Base-by-base conservation (phyloP, 2,888 invertebrate genomes). In the Willowsia nigromaculata region DNA sequence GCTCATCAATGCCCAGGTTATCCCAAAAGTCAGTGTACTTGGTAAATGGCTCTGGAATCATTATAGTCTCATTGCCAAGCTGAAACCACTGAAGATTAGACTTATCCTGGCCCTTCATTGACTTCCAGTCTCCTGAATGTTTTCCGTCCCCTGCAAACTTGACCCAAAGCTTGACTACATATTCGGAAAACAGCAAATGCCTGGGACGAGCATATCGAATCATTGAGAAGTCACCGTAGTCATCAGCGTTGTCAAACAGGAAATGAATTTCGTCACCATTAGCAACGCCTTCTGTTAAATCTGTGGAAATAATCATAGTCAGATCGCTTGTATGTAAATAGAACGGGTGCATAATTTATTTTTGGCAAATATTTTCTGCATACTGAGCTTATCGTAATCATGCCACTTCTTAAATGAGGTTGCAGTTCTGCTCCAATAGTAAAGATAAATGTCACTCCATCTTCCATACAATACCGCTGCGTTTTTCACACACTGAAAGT, bases 401-500 rank as follows among this genome's bases (percentile, higher is more conserved):
- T 87, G 87, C 87, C 87, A 87, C 25, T 81, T 25, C 59, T 81
- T 87, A n/a, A 87, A 71, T 0, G 62, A 37, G 53, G 65, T 81
- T 15, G 22, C 81, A 13, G 40, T 30, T 0, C 81, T n/a, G 15
- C 56, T 81, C 87, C 87, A 92, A 56, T 92, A 91, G 59, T 92
- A 92, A 1, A 92, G 53, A 40, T 86, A 92, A 3, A 90, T 85
- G 2, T 90, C 86, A 50, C 81, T 87, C 27, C 74, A 80, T 50
- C 89, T 90, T 5, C 85, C 90, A 59, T 85, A 80, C 13, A 90
- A 74, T 9, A 88, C 56, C 3, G 90, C 90, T 0, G 90, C 90
- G 30, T 90, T 89, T 68, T 89, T 87, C 6, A 87, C 88, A 62
- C 92, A 92, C 50, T 91, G 90, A 37, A 81, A 92, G 62, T 91